phyloP scores from a whole-genome alignment of 2,113 vertebrate genomes.

The Zeus faber region DNA sequence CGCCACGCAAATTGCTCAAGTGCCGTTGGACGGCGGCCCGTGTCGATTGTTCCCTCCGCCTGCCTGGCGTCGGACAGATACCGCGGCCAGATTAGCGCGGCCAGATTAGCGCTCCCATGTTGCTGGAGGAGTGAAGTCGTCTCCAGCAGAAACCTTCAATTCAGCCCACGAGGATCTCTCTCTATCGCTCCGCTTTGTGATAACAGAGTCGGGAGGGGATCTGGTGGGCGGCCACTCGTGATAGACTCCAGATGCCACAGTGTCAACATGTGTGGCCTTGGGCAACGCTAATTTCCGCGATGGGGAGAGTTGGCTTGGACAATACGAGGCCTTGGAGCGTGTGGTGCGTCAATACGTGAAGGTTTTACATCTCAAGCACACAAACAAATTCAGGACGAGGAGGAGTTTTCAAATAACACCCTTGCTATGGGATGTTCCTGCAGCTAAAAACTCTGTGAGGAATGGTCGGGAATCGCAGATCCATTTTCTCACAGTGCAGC shows the following conservation, averaged over 20 bases:
- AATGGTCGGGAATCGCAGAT: no score
- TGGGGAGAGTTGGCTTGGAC: constrained; percentile 42
- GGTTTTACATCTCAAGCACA: no score
- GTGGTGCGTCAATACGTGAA: no score
- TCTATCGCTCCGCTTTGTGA: constrained; percentile 21
- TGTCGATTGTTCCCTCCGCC: constrained; percentile 30
- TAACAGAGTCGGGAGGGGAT: constrained; percentile 39
- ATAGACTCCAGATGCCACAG: constrained; percentile 49
- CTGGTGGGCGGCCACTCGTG: constrained; percentile 41
- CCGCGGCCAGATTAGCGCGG: constrained; percentile 52
- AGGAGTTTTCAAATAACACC: no score
- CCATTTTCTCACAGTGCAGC: no score
- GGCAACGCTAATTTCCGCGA: constrained; percentile 30
- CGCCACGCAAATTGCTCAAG: constrained; percentile 43
- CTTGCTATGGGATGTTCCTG: no score
- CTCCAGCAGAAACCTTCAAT: no score
- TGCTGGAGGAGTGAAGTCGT: constrained; percentile 39
- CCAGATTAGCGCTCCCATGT: no score
- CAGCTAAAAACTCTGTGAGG: no score
- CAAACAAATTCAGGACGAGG: no score
- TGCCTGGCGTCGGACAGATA: constrained; percentile 48
- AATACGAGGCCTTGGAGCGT: no score
- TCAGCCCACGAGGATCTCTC: no score
- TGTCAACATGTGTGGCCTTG: constrained; percentile 39
- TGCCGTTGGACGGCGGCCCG: constrained; percentile 40